A percentile compares a stretch with the other conserved stretches of the same genome.
These are phyloP conservation scores for Calidris pugnax DNA, from an alignment of 2,113 vertebrate species.

Conservation along the genomic window DNA sequence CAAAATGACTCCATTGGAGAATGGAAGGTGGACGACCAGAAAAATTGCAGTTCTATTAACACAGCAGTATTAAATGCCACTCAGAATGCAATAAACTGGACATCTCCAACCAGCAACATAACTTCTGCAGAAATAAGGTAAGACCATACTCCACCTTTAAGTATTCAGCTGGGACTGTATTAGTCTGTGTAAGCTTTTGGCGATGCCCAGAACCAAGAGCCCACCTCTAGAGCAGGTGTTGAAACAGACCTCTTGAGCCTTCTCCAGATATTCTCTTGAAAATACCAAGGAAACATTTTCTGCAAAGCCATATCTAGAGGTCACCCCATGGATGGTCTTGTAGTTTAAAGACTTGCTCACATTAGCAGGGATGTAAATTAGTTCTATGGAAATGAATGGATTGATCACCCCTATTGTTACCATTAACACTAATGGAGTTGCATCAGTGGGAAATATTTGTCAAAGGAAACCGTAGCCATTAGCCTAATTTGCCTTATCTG, in stretches of 20 bases:
- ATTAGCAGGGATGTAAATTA: accelerated
- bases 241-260: background rate
- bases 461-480: background rate
- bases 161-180: background rate
- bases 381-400: accelerated
- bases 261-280: background rate
- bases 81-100: accelerated
- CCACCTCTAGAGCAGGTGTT: background rate
- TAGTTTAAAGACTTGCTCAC: background rate
- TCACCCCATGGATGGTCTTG: accelerated
- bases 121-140: slow-evolving; percentile 25
- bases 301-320: background rate
- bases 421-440: background rate
- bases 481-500: background rate
- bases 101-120: background rate
- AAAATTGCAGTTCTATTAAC: accelerated
- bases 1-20: background rate
- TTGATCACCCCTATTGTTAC: background rate
- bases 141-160: background rate
- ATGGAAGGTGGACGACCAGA: accelerated
- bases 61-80: accelerated
- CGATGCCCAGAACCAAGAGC: too few relatives aligned
- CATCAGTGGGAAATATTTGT: background rate
- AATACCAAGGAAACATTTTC: background rate
- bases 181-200: background rate